A percentile compares a stretch with the other conserved stretches of the same genome.
These are phyloP conservation scores for Anthonomus grandis DNA, from an alignment of 1,140 invertebrate species.

Conservation along the genomic window DNA sequence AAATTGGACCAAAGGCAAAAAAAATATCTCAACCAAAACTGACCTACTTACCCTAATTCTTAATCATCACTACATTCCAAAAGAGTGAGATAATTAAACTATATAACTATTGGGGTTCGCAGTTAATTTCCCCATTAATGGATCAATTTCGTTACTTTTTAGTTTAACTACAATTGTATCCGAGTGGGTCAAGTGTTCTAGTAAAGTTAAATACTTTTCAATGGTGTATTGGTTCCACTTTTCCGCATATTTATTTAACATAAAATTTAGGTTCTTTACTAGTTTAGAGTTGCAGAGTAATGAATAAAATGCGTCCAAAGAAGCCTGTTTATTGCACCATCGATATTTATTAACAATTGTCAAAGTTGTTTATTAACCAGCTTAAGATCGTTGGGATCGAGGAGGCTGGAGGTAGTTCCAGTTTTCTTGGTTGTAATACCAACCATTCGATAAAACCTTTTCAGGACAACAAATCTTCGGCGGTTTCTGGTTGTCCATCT, in stretches of 20 bases:
- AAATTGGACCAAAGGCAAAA: too few relatives aligned
- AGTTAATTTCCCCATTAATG: conserved; percentile 30
- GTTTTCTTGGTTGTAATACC: conserved; percentile 71
- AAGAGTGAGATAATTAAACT: too few relatives aligned
- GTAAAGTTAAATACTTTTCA: conserved; percentile 51
- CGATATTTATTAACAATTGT: too few relatives aligned
- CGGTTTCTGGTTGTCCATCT: conserved; percentile 72
- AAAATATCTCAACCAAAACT: too few relatives aligned
- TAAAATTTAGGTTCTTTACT: conserved; percentile 57
- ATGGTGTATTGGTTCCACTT: conserved; percentile 62
- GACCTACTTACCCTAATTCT: too few relatives aligned
- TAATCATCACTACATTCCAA: too few relatives aligned
- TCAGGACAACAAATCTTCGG: conserved; percentile 57
- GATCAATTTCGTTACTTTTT: conserved; percentile 27
- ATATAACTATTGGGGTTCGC: conserved; percentile 30
- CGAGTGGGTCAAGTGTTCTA: conserved; percentile 37
- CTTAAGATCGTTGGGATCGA: conserved; percentile 75
- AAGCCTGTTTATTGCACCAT: conserved; percentile 9
- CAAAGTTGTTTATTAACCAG: conserved; percentile 78
- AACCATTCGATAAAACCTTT: conserved; percentile 59
- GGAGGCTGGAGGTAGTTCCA: too few relatives aligned
- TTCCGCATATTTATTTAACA: conserved; percentile 59
- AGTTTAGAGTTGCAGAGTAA: conserved; percentile 59
- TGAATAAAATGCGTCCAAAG: conserved; percentile 30
- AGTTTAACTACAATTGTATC: conserved; percentile 32